Percentiles rank a stretch among this genome's conserved stretches.
These are phyloP conservation scores for Spea bombifrons DNA, from an alignment of 2,113 vertebrate species.

Conservation along the genomic window DNA sequence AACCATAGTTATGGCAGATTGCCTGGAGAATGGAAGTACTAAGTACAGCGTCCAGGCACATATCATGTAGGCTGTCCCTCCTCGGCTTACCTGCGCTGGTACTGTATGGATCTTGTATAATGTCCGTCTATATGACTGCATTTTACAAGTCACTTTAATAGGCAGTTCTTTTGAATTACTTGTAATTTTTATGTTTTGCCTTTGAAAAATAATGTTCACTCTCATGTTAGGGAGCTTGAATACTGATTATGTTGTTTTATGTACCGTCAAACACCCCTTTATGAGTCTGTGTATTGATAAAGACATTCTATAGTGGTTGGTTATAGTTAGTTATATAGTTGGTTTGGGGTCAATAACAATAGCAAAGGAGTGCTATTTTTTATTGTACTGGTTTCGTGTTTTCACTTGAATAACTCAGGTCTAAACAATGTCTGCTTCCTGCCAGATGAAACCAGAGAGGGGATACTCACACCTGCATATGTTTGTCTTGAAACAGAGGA, in stretches of 20 bases:
- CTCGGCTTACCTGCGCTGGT: neutral
- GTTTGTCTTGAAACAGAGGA: slow-evolving; percentile 36
- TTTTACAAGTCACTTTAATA: too few species aligned
- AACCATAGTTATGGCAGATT: slow-evolving; percentile 26
- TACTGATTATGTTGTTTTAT: too few species aligned
- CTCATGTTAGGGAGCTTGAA: too few species aligned
- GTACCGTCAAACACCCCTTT: too few species aligned
- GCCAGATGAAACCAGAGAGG: slow-evolving; percentile 39
- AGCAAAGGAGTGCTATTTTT: neutral
- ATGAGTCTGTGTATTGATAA: too few species aligned
- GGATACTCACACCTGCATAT: slow-evolving; percentile 25
- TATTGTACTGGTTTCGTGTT: neutral
- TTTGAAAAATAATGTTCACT: too few species aligned
- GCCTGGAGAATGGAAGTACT: slow-evolving; percentile 20
- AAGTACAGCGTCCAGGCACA: slow-evolving; percentile 6
- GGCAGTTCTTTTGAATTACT: too few species aligned
- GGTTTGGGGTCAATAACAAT: neutral
- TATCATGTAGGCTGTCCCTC: neutral
- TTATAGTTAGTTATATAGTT: too few species aligned
- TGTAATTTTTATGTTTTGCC: too few species aligned
- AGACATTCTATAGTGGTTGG: too few species aligned
- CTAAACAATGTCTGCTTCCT: slow-evolving; percentile 26
- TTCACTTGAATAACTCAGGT: slow-evolving; percentile 28
- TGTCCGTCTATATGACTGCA: neutral
- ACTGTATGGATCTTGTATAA: neutral